Percentiles rank a stretch among this genome's conserved stretches.
Conservation (phyloP, 2,888 invertebrate species). For the Cryptus armator region DNA sequence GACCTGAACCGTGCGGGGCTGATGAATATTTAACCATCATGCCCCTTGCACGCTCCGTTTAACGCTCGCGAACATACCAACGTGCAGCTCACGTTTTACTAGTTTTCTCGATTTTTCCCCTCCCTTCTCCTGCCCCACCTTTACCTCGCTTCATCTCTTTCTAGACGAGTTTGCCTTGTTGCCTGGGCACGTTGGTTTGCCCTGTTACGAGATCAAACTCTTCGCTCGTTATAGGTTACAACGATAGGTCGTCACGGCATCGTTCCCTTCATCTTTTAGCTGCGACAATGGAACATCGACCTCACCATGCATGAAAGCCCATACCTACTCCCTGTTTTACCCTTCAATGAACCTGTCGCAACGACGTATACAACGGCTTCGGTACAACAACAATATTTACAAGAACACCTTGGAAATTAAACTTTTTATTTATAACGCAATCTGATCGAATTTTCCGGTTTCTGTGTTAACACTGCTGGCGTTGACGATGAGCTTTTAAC, state of each 20-base stretch:
- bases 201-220: conserved; percentile 30
- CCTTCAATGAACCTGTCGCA: conserved; percentile 48
- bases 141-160: background rate
- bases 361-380: background rate
- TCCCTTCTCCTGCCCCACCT: background rate
- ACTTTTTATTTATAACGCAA: conserved; percentile 6
- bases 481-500: too few species aligned
- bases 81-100: conserved; percentile 33
- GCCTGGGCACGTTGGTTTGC: background rate
- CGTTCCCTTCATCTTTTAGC: background rate
- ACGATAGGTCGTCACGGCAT: background rate
- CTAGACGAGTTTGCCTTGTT: conserved; percentile 11
- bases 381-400: conserved; percentile 22
- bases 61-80: conserved; percentile 44
- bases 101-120: background rate
- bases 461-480: too few species aligned
- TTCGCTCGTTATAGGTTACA: conserved; percentile 3
- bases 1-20: conserved; percentile 69
- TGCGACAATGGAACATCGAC: conserved; percentile 6
- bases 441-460: background rate
- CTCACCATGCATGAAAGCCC: background rate
- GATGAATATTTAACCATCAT: conserved; percentile 76
- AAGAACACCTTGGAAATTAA: conserved; percentile 30
- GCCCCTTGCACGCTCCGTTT: conserved; percentile 60
- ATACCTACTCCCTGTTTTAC: background rate